Conservation (phyloP, 2,888 invertebrate species). For the Tetropium fuscum region DNA sequence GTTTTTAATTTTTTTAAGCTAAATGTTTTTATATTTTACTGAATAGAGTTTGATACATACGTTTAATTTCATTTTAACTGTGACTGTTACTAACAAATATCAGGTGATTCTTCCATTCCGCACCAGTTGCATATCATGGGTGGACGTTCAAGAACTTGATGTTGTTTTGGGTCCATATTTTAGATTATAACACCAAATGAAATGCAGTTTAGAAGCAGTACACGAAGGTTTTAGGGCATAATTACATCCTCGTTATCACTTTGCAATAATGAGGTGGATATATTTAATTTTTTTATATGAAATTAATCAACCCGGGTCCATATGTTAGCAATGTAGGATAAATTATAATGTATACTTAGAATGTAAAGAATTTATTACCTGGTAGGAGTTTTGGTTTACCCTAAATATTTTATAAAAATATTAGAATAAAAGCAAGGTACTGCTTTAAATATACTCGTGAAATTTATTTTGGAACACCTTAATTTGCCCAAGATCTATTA, state of each 20-base stretch:
- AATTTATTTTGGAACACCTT: too few species aligned
- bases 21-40: conserved; percentile 21
- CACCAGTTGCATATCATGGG: conserved; percentile 4
- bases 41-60: conserved; percentile 24
- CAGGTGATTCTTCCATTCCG: neutral
- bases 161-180: conserved; percentile 25
- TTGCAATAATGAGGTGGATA: conserved; percentile 22
- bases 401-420: conserved; percentile 15
- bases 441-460: conserved; percentile 54
- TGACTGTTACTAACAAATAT: conserved; percentile 9
- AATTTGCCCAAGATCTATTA: too few species aligned
- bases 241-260: conserved; percentile 3
- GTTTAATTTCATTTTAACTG: conserved; percentile 6
- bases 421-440: conserved; percentile 46
- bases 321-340: conserved; percentile 22
- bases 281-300: conserved; percentile 16
- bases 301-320: conserved; percentile 48
- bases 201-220: conserved; percentile 17
- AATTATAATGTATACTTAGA: conserved; percentile 7
- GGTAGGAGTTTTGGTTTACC: neutral
- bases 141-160: conserved; percentile 6
- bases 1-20: conserved; percentile 11
- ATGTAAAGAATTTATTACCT: conserved; percentile 16
- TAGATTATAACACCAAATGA: conserved; percentile 24
- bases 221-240: neutral